A percentile compares a stretch with the other conserved stretches of the same genome.
These are phyloP conservation scores for Drosophila yakuba DNA, from an alignment of 1,140 invertebrate species.

Conservation along the genomic window DNA sequence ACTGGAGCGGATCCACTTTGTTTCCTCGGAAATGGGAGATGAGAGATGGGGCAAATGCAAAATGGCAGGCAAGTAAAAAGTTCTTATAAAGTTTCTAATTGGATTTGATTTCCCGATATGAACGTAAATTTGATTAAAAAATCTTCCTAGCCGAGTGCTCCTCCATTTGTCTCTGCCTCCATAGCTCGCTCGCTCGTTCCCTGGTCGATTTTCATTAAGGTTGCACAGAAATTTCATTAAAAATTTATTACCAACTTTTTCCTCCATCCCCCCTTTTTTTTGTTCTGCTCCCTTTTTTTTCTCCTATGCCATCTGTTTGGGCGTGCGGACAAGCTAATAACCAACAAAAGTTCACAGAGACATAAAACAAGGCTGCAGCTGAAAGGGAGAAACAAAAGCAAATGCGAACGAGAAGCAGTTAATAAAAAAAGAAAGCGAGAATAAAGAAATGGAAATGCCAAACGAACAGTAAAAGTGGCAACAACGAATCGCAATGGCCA, in stretches of 20 bases:
- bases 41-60: slow-evolving; percentile 1
- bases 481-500: slow-evolving; percentile 36
- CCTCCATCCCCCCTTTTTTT: not conserved
- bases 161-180: slow-evolving; percentile 16
- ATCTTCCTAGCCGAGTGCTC: slow-evolving; percentile 22
- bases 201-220: slow-evolving; percentile 49
- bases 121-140: slow-evolving; percentile 72
- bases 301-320: slow-evolving; percentile 54
- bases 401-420: slow-evolving; percentile 41
- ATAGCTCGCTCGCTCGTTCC: not conserved
- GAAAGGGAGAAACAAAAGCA: slow-evolving; percentile 45
- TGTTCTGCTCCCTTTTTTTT: not conserved
- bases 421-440: slow-evolving; percentile 39
- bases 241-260: slow-evolving; percentile 74
- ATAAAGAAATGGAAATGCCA: slow-evolving; percentile 36
- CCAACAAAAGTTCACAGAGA: slow-evolving; percentile 62
- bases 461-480: slow-evolving; percentile 55
- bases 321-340: slow-evolving; percentile 64
- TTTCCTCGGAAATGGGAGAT: not conserved
- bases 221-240: slow-evolving; percentile 73
- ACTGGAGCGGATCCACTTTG: slow-evolving; percentile 40
- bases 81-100: slow-evolving; percentile 76
- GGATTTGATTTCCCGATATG: slow-evolving; percentile 79
- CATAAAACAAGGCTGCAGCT: slow-evolving; percentile 57
- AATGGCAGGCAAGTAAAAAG: slow-evolving; percentile 34